A percentile compares a stretch with the other conserved stretches of the same genome.
These are phyloP conservation scores for Peromyscus leucopus DNA, from an alignment of 2,113 vertebrate species.

Conservation along the genomic window DNA sequence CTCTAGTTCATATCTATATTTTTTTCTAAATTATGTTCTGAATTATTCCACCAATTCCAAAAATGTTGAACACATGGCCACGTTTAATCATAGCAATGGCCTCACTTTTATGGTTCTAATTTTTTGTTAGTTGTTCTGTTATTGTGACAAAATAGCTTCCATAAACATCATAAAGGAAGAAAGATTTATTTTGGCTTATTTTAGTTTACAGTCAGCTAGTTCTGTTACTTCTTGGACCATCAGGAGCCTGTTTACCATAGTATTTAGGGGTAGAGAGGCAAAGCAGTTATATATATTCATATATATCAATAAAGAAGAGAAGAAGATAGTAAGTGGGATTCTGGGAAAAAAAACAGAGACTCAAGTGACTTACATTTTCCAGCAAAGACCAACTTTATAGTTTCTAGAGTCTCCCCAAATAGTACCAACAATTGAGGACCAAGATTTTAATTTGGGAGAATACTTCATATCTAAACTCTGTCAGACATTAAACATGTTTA, in stretches of 20 bases:
- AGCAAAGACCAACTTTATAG: not conserved
- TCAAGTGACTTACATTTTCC: not conserved
- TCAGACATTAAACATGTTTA: not conserved
- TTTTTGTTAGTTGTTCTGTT: not conserved
- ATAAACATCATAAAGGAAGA: no score
- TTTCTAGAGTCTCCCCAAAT: not conserved
- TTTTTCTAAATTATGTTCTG: not conserved
- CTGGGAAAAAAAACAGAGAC: not conserved
- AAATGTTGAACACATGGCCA: not conserved
- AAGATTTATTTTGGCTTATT: not conserved
- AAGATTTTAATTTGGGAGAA: not conserved
- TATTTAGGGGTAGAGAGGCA: not conserved
- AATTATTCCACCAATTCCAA: not conserved
- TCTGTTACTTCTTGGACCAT: not conserved
- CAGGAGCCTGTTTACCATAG: not conserved
- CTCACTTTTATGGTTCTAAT: not conserved
- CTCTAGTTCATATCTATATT: no score
- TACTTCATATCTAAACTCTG: not conserved
- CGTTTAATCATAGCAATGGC: not conserved
- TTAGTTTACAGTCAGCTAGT: not conserved
- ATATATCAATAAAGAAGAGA: not conserved
- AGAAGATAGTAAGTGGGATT: not conserved
- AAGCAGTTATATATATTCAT: not conserved
- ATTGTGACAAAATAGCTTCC: not conserved
- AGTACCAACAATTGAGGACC: not conserved